A percentile compares a stretch with the other conserved stretches of the same genome.
phyloP scores from a whole-genome alignment of 2,113 vertebrate genomes.

The Acanthochromis polyacanthus region DNA sequence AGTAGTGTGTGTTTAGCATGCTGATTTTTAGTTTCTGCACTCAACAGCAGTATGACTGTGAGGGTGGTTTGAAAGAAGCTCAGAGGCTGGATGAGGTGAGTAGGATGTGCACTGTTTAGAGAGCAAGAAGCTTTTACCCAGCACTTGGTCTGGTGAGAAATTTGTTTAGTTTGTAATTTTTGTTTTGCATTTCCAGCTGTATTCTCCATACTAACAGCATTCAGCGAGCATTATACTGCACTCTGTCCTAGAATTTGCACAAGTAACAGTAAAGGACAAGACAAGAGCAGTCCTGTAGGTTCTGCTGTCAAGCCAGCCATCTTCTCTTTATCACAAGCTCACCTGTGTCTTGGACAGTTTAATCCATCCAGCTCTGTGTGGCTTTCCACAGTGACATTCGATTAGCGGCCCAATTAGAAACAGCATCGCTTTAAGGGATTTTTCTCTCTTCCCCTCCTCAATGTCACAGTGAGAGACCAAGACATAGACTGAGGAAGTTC shows the following conservation, averaged over 20 bases:
- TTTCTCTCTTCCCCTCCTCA: conserved; percentile 43
- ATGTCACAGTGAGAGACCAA: conserved; percentile 40
- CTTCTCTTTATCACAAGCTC: conserved; percentile 71
- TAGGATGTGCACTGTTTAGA: not conserved
- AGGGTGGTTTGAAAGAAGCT: conserved; percentile 6
- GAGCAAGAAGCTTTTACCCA: not conserved
- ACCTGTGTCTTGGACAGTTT: conserved; percentile 78
- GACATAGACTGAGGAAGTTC: conserved; percentile 37
- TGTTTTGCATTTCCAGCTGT: conserved; percentile 5
- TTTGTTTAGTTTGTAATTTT: conserved; percentile 13
- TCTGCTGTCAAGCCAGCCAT: conserved; percentile 57
- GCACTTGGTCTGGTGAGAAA: conserved; percentile 4
- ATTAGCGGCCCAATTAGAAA: conserved; percentile 90
- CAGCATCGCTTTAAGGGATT: conserved; percentile 83
- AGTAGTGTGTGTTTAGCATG: not conserved
- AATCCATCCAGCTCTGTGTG: conserved; percentile 83
- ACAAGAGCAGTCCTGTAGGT: conserved; percentile 61
- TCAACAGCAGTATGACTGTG: not conserved
- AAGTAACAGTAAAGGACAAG: conserved; percentile 62
- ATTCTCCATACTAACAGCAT: conserved; percentile 17
- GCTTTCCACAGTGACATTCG: conserved; percentile 86
- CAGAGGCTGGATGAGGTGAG: not conserved
- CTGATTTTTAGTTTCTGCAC: not conserved
- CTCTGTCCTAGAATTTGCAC: conserved; percentile 42
- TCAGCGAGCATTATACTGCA: conserved; percentile 44